Base-by-base conservation (phyloP, 2,888 invertebrate species). In the Aporophyla nigra region DNA sequence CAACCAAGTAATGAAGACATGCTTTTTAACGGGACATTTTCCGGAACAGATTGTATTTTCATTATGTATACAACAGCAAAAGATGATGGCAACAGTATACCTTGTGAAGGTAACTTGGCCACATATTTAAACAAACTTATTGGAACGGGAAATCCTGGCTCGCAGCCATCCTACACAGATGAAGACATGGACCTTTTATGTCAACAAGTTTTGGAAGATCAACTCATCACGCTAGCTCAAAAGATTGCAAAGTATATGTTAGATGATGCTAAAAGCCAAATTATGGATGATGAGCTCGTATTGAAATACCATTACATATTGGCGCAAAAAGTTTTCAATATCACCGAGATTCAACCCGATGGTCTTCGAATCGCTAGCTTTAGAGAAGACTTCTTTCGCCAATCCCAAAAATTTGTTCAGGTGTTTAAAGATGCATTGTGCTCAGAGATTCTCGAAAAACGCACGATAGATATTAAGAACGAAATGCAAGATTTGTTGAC, bases 1-100 rank as follows among this genome's bases (percentile, higher is more conserved):
- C 5, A n/a, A 46, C 3, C 56, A 0, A 9, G 46, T 0, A 58
- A 40, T 21, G 46, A 49, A 5, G 72, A 71, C 7, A 33, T 24
- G 2, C 14, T 73, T 5, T 73, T 73, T 10, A 49, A 58, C 40
- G 72, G 72, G 1, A 19, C 43, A 19, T 51, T 51, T 51, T 51
- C 1, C 9, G 49, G 59, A 59, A 43, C 74, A 27, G 58, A 73
- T 27, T 74, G 74, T 59, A 16, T 74, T 24, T 73, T 73, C 12
- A 7, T 74, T 16, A 58, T 73, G 40, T 73, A 73, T 7, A 73
- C 73, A 4, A 73, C 49, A 16, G 74, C 73, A 16, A 74, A 74
- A 74, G 74, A 51, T 51, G 73, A 73, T 7, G 56, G 33, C 1
- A 72, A 14, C 0, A 19, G 5, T 21, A 40, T 14, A 0, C 19